Base-by-base conservation (phyloP, 2,888 invertebrate genomes). In the Thecocarcelia acutangulata region DNA sequence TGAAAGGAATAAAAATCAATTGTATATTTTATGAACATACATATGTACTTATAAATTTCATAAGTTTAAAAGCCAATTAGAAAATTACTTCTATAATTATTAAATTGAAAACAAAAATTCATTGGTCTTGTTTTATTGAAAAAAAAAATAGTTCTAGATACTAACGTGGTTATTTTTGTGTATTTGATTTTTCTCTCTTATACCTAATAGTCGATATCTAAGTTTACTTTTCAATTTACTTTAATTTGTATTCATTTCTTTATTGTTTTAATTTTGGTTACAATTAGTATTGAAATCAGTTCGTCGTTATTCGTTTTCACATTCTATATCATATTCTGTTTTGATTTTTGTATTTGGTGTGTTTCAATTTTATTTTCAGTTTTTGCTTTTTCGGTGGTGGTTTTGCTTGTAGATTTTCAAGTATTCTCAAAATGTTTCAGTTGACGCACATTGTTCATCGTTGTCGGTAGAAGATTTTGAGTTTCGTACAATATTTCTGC, bases 341-440 rank as follows among this genome's bases (percentile, higher is more conserved):
- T 24, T 54, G 44, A 24, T 48, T 64, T 52, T 63, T 44, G 28
- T 74, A 70, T 73, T 78, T 80, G 44, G 74, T 19, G 44, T 74
- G 78, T 82, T 82, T 82, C 64, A 58, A 15, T 77, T 72, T 77
- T 66, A 44, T 75, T 76, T 75, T 75, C 50, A 75, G 59, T 76
- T 69, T 76, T 76, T 76, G 48, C 69, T 68, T 78, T 75, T 63
- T 83, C 69, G 83, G 79, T 83, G 70, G 80, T 83, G 50, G 83
- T 76, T 74, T 72, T 78, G 74, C 78, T 79, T 84, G 66, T 80
- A 70, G 83, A 75, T 84, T 85, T 85, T 70, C 81, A 84, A 84
- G 85, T 80, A 78, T 84, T 78, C 82, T 82, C 82, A 82, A 82
- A 82, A 70, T 70, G 74, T 82, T 82, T 82, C 78, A 82, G 83